These are phyloP conservation scores for Carposina sasakii DNA, from an alignment of 1,140 invertebrate species.

Conservation along the genomic window DNA sequence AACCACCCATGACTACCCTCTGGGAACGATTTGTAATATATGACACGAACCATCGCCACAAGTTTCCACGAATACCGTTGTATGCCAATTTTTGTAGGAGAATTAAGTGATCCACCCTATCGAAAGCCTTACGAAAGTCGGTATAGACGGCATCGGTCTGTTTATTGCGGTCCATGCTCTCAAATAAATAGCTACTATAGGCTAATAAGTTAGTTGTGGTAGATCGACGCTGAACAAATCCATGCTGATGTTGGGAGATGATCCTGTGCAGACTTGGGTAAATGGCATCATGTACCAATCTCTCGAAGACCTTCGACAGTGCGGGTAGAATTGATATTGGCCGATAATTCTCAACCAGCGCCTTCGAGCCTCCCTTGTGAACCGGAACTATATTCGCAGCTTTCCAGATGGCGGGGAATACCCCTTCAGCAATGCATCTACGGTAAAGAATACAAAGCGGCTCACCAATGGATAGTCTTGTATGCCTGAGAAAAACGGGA, in stretches of 20 bases:
- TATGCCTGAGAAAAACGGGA: not conserved
- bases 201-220: constrained; percentile 1
- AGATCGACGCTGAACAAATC: constrained; percentile 1
- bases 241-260: constrained; percentile 37
- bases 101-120: constrained; percentile 1
- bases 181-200: not conserved
- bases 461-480: not conserved
- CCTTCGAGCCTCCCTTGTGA: not conserved
- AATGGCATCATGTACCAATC: constrained; percentile 71
- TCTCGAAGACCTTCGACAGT: constrained; percentile 1
- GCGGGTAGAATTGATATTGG: constrained; percentile 1
- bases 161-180: not conserved
- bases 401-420: not conserved
- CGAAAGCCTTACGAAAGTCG: constrained; percentile 9
- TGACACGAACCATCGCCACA: constrained; percentile 8
- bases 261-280: constrained; percentile 35
- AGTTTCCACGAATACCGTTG: constrained; percentile 8
- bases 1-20: constrained; percentile 3
- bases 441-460: not conserved
- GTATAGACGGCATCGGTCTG: constrained; percentile 7
- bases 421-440: not conserved
- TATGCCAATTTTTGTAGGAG: constrained; percentile 7
- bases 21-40: constrained; percentile 4
- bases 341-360: not conserved
- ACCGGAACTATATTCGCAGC: not conserved